A percentile compares a stretch with the other conserved stretches of the same genome.
Conservation (phyloP, 1,140 invertebrate species). For the Hyles vespertilio region DNA sequence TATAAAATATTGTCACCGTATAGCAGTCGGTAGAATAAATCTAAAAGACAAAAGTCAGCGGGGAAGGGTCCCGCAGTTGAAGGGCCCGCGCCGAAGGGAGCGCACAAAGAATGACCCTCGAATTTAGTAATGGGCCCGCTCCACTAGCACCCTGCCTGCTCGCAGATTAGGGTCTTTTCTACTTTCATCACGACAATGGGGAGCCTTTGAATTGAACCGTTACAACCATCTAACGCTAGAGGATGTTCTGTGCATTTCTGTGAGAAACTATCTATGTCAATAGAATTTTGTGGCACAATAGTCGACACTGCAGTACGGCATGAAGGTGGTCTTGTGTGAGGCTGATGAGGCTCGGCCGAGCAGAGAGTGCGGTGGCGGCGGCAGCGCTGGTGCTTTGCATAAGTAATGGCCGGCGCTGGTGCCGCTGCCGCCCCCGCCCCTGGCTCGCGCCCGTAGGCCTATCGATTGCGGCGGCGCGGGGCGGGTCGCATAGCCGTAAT, state of each 20-base stretch:
- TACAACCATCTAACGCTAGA: no score
- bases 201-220: no score
- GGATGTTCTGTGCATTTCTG: no score
- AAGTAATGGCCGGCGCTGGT: constrained; percentile 61
- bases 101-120: constrained; percentile 50
- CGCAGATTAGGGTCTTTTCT: constrained; percentile 41
- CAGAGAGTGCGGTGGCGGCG: constrained; percentile 3
- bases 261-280: no score
- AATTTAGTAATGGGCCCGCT: constrained; percentile 44
- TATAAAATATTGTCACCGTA: not conserved
- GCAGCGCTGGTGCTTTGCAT: constrained; percentile 65
- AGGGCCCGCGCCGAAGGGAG: constrained; percentile 34
- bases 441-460: constrained; percentile 57
- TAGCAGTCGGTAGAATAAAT: constrained; percentile 18
- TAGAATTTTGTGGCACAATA: no score
- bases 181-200: constrained; percentile 9
- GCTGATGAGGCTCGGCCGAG: not conserved
- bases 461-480: constrained; percentile 71
- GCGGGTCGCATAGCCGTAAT: constrained; percentile 71
- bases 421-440: constrained; percentile 25
- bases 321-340: no score
- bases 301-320: no score
- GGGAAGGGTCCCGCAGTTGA: constrained; percentile 35
- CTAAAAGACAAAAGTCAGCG: constrained; percentile 35
- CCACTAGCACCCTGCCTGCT: constrained; percentile 44